Evolutionary conservation across 2,797 vertebrate genomes (phyloP).

Genomic region (Hyperoplus immaculatus): DNA sequence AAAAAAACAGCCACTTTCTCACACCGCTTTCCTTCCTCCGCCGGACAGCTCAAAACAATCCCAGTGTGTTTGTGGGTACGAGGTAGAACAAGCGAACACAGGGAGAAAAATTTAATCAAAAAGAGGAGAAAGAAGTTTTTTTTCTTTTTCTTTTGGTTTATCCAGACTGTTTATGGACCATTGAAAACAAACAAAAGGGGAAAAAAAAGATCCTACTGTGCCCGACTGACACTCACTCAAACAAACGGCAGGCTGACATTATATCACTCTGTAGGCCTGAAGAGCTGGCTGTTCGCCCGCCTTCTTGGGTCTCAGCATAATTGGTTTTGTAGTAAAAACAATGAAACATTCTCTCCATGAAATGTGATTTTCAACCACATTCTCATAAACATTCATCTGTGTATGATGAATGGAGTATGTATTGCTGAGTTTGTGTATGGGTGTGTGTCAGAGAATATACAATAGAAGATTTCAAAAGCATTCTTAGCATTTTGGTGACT

Average conservation of each 20-base stretch:
- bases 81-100: slow-evolving; percentile 48
- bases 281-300: slow-evolving; percentile 46
- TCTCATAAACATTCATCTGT: slow-evolving; percentile 43
- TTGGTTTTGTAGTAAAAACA: slow-evolving; percentile 74
- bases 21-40: slow-evolving; percentile 89
- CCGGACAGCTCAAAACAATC: slow-evolving; percentile 88
- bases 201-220: slow-evolving; percentile 66
- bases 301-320: slow-evolving; percentile 45
- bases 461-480: slow-evolving; percentile 29
- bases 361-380: slow-evolving; percentile 45
- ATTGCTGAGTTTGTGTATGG: slow-evolving; percentile 2
- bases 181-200: slow-evolving; percentile 77
- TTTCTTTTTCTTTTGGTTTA: slow-evolving; percentile 62
- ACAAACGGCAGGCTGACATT: slow-evolving; percentile 65
- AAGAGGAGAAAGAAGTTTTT: slow-evolving; percentile 61
- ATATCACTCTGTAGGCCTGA: slow-evolving; percentile 61
- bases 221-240: slow-evolving; percentile 63
- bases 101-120: slow-evolving; percentile 64
- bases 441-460: slow-evolving; percentile 17
- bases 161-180: slow-evolving; percentile 78
- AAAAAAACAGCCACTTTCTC: slow-evolving; percentile 91
- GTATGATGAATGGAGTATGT: slow-evolving; percentile 14
- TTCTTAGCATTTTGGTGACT: slow-evolving; percentile 45
- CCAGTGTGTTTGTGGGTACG: slow-evolving; percentile 81
- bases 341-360: slow-evolving; percentile 70